phyloP scores from a whole-genome alignment of 1,140 invertebrate species.

The Limonius californicus region DNA sequence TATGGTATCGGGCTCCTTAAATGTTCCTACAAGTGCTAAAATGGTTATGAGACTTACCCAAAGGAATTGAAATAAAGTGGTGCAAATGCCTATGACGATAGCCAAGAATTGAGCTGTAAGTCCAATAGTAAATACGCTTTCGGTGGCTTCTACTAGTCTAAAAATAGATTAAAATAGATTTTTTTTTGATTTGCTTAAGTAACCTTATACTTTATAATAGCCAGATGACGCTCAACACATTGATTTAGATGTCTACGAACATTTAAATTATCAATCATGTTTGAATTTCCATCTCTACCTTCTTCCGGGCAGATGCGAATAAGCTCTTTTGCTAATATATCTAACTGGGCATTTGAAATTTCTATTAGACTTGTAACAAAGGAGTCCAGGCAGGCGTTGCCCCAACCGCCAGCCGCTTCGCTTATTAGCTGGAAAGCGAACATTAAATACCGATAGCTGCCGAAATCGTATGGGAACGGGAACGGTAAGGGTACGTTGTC shows the following conservation, averaged over 20 bases:
- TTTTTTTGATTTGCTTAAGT: background rate
- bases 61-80: slow-evolving; percentile 34
- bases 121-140: slow-evolving; percentile 29
- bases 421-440: slow-evolving; percentile 22
- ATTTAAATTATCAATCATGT: background rate
- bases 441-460: slow-evolving; percentile 11
- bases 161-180: background rate
- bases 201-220: slow-evolving; percentile 20
- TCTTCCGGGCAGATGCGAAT: background rate
- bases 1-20: no score
- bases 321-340: slow-evolving; percentile 25
- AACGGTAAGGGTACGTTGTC: slow-evolving; percentile 3
- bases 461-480: slow-evolving; percentile 10
- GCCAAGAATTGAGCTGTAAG: slow-evolving; percentile 33
- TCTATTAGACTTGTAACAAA: slow-evolving; percentile 19
- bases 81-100: slow-evolving; percentile 34
- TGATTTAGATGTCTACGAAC: background rate
- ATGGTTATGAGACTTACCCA: no score
- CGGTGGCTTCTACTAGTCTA: slow-evolving; percentile 22
- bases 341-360: slow-evolving; percentile 21
- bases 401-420: slow-evolving; percentile 15
- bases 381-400: slow-evolving; percentile 26
- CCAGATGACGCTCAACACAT: slow-evolving; percentile 14
- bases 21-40: no score
- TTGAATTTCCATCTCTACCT: no score